Evolutionary conservation across 2,797 vertebrate species (phyloP), one percentile per base, ranked within the genome.

Genomic region (Sparidentex hasta): DNA sequence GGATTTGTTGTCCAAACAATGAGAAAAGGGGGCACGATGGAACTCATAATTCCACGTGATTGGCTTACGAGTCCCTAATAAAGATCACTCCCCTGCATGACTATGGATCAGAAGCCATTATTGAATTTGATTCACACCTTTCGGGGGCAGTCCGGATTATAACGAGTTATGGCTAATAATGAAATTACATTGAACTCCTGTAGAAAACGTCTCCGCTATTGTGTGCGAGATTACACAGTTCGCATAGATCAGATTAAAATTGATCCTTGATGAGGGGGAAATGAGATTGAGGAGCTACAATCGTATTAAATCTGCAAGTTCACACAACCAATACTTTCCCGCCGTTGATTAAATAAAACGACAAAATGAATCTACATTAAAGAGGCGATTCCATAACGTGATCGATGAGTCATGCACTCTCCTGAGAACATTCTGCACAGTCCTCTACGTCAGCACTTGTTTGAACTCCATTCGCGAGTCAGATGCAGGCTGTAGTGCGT

Each of bases 1-100:
- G 65, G 75, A 87, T 79, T 81, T 87, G 25, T 52, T 64, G n/a
- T 54, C 57, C 46, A 51, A 86, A 86, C 68, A 86, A 82, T 23
- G 76, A 57, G 55, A 61, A 78, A 76, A 74, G 68, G 59, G 85
- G 85, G 57, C 65, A 78, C 74, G 79, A 77, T 57, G 83, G 71
- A 68, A 72, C 70, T 71, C 50, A 48, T 69, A 71, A 83, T 65
- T 85, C 48, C 63, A 76, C 71, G 55, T 21, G 74, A 85, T 51
- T 84, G 63, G 54, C 23, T 83, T 54, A 62, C 67, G 46, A 76
- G 65, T 63, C 18, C 63, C 63, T 58, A 48, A 76, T 27, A 58
- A 52, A 78, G 85, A 79, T 85, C 79, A 77, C 11, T 51, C 17
- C 63, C 29, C 72, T 71, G 33, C 65, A 58, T 29, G 63, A 71